Percentiles rank a stretch among this genome's conserved stretches.
Evolutionary conservation across 2,113 vertebrate genomes (phyloP).

Genomic region (Antigone vipio): DNA sequence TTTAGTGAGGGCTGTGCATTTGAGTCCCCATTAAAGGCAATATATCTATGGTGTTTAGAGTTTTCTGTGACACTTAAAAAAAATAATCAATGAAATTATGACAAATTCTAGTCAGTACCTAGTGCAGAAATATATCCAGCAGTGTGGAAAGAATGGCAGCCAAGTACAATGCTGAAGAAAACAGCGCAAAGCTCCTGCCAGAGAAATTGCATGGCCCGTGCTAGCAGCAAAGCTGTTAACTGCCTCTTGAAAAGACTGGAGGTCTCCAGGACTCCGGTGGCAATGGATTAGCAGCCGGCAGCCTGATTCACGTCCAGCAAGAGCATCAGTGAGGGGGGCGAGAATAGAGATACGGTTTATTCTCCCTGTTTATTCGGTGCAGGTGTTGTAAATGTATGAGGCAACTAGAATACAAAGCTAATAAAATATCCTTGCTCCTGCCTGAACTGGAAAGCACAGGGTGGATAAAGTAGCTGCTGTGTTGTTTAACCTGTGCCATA

Average conservation of each 20-base stretch:
- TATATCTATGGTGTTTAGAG: not conserved
- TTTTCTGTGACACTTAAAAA: not conserved
- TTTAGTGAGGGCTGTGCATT: not conserved
- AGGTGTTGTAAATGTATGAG: not conserved
- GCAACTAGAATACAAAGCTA: not conserved
- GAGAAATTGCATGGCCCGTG: not conserved
- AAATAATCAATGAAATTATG: not conserved
- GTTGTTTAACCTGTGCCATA: not conserved
- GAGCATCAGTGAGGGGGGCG: fast-evolving
- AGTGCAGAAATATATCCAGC: not conserved
- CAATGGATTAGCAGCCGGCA: not conserved
- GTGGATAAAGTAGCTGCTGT: not conserved
- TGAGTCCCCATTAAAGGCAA: not conserved
- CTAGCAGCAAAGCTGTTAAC: not conserved
- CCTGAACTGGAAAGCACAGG: not conserved
- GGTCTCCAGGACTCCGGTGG: not conserved
- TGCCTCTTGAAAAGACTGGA: not conserved
- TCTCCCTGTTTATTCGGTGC: not conserved
- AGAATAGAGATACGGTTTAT: not conserved
- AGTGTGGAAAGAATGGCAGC: not conserved
- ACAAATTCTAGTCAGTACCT: not conserved
- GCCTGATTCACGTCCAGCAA: not conserved
- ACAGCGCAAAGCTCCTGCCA: not conserved
- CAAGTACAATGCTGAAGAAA: not conserved
- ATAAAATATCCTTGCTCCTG: not conserved